phyloP scores from a whole-genome alignment of 64 coral and sea anemone genomes.

The Montipora sp. region DNA sequence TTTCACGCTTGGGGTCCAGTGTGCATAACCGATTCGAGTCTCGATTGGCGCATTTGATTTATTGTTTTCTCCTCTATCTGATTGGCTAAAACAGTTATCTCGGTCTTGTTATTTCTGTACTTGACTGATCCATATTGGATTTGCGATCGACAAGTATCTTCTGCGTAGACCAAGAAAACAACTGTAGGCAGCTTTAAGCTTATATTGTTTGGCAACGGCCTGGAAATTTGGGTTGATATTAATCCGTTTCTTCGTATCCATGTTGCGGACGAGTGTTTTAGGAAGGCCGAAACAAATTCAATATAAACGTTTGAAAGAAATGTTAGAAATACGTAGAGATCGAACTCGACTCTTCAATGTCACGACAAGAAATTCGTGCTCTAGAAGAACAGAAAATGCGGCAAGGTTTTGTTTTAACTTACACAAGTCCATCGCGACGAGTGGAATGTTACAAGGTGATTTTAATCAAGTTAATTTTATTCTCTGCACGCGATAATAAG shows the following conservation, averaged over 20 bases:
- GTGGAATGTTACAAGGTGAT: slow-evolving; percentile 27
- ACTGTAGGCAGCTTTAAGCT: neutral
- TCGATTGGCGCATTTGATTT: no score
- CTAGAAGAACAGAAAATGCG: neutral
- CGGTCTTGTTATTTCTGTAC: no score
- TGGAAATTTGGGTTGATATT: neutral
- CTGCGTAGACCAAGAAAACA: neutral
- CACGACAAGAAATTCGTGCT: neutral
- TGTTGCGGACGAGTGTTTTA: neutral
- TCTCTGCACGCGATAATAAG: neutral
- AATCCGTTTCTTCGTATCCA: neutral
- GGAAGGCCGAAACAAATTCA: neutral
- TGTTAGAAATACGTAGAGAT: neutral
- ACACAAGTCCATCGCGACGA: neutral
- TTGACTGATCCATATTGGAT: no score
- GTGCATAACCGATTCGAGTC: no score
- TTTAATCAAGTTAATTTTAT: neutral
- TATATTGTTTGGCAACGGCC: neutral
- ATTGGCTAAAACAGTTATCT: no score
- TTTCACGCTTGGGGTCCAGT: no score
- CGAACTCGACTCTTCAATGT: neutral
- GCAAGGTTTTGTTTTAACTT: slow-evolving; percentile 4
- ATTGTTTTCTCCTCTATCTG: no score
- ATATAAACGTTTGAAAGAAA: slow-evolving; percentile 13
- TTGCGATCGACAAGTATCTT: neutral